Evolutionary conservation across 2,888 invertebrate genomes (phyloP).

Genomic region (Asteroscopus sphinx): DNA sequence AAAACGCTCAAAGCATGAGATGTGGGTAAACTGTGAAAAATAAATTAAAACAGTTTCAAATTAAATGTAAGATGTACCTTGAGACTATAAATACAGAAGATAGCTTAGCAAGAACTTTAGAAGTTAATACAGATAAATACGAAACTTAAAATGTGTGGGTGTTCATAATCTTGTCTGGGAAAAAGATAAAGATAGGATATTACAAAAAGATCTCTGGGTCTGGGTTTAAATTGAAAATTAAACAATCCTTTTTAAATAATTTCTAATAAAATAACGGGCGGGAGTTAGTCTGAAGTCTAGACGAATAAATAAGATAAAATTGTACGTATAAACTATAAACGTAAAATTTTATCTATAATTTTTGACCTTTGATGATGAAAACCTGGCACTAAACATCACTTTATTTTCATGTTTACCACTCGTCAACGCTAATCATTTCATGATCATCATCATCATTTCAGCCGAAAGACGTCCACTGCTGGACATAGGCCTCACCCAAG

Average conservation of each 20-base stretch:
- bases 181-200: constrained; percentile 31
- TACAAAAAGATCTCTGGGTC: constrained; percentile 26
- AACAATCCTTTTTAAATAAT: constrained; percentile 42
- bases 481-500: no score
- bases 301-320: constrained; percentile 42
- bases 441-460: no score
- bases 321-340: constrained; percentile 20
- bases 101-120: constrained; percentile 18
- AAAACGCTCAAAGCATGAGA: no score
- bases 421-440: no score
- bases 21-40: constrained; percentile 6
- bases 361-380: not conserved
- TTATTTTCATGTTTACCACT: no score
- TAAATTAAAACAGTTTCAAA: constrained; percentile 14
- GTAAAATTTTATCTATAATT: not conserved
- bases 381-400: constrained; percentile 1
- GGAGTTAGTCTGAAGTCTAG: constrained; percentile 40
- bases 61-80: constrained; percentile 18
- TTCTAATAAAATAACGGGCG: constrained; percentile 41
- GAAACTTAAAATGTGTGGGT: constrained; percentile 38
- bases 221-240: constrained; percentile 48
- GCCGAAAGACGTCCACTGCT: no score
- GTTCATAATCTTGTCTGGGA: constrained; percentile 38
- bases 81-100: constrained; percentile 26
- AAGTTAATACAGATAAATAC: constrained; percentile 37